Base-by-base conservation (phyloP, 2,888 invertebrate genomes). In the Helleia helle region DNA sequence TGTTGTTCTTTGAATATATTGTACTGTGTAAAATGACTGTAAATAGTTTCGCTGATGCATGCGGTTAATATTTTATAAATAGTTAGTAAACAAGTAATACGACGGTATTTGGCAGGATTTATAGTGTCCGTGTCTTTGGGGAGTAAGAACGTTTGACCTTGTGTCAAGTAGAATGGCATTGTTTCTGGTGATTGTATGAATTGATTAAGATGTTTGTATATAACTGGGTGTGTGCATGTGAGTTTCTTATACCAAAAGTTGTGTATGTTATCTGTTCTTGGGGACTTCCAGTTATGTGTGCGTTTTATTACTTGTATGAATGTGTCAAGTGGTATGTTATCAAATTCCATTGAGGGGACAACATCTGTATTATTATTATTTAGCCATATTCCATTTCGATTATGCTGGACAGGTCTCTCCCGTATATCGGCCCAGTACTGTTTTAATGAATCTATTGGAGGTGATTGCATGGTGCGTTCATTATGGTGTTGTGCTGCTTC, bases 261-360 rank as follows among this genome's bases (percentile, higher is more conserved):
- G 14, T 40, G 40, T 1, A 40, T 40, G 15, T 40, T 24, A 24
- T 40, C 41, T n/a, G 17, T 18, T 6, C 26, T 40, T 12, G 18
- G 18, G 5, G 13, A 8, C 46, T 52, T 49, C 52, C 52, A 50
- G 13, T 44, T 51, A 18, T 51, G 48, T 11, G 31, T 9, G 3
- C 40, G 43, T 5, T 11, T 25, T 1, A 48, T 12, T 2, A 49
- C 40, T 7, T 40, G 28, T 22, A 40, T 5, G 13, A 50, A 44
- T 15, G 31, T 44, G 7, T 46, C 40, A 5, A 38, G 5, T 3
- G 46, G 24, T 9, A 52, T 42, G n/a, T 39, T 5, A 17, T 49
- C 28, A 29, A 41, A 49, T 8, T 40, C 6, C 48, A 51, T 51
- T n/a, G 9, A n/a, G n/a, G n/a, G 5, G 1, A 9, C 22, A 0